Base-by-base conservation (phyloP, 2,888 invertebrate genomes). In the Crematogaster levior region DNA sequence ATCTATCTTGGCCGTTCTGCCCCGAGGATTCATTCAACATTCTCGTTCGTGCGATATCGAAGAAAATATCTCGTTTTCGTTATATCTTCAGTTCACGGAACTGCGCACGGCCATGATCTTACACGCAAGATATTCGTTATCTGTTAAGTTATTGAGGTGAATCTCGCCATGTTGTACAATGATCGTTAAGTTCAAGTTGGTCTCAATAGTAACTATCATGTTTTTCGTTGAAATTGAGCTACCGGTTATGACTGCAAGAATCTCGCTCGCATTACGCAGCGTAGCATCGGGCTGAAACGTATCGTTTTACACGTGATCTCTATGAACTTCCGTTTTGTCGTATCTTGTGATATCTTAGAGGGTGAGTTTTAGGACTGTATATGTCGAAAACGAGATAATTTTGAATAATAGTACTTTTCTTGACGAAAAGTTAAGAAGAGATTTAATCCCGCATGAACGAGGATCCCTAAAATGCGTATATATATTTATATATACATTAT, bases 391-490 rank as follows among this genome's bases (percentile, higher is more conserved):
- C 34, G 51, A 56, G 53, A 70, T 43, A 48, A 18, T 58, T 56
- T 75, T 72, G 60, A 40, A 84, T 83, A 82, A 81, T 24, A 84
- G 58, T 73, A 81, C 73, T 85, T 88, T 88, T 65, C 43, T 84
- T 53, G 70, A 86, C 34, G 40, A 53, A 24, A 51, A n/a, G n/a
- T 51, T 48, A 70, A 68, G 85, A 51, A 60, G 82, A 70, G 63
- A 65, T 74, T 82, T 82, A 73, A 80, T 73, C 63, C 30, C 77
- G 81, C 75, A 83, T 30, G 68, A 85, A 85, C 77, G 80, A 83
- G 73, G 61, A 58, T 82, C 82, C 68, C 81, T 5, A 83, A 63
- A 40, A 61, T 82, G 75, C 75, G 73, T 85, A 86, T 82, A 15
- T 30, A 70, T 24, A 24, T 6, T 27, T 83, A 84, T 81, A 86